Evolutionary conservation across 2,888 invertebrate species (phyloP).

Genomic region (Pseudeuparius sepicola): DNA sequence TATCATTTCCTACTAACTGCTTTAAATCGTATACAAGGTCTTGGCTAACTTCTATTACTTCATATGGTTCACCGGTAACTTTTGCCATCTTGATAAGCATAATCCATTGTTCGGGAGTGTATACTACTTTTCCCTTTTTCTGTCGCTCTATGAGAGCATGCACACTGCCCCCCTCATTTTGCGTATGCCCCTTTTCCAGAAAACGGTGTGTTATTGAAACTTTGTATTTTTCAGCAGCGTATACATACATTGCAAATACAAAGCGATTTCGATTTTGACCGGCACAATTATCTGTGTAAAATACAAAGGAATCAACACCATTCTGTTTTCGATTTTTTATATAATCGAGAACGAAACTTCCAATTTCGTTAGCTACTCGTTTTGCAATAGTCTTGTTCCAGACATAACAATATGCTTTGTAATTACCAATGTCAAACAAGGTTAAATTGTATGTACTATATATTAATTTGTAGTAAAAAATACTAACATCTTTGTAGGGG

Average conservation of each 20-base stretch:
- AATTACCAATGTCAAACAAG: conserved; percentile 6
- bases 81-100: conserved; percentile 11
- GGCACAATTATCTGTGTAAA: background rate
- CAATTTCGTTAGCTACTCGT: conserved; percentile 6
- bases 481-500: conserved; percentile 10
- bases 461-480: conserved; percentile 12
- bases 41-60: conserved; percentile 7
- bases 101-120: conserved; percentile 9
- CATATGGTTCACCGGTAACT: conserved; percentile 6
- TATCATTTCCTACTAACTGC: conserved; percentile 7
- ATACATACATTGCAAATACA: conserved; percentile 3
- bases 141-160: conserved; percentile 6
- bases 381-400: conserved; percentile 3
- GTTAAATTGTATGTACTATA: conserved; percentile 9
- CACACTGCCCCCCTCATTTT: conserved; percentile 3
- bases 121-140: conserved; percentile 10
- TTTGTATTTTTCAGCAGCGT: conserved; percentile 3
- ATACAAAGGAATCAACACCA: too few species aligned
- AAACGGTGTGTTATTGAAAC: conserved; percentile 12
- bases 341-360: too few species aligned
- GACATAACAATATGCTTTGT: conserved; percentile 4
- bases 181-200: conserved; percentile 15
- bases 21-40: conserved; percentile 8
- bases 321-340: conserved; percentile 5
- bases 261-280: conserved; percentile 4